Conservation (phyloP, 2,113 vertebrate genomes). For the Upupa epops region DNA sequence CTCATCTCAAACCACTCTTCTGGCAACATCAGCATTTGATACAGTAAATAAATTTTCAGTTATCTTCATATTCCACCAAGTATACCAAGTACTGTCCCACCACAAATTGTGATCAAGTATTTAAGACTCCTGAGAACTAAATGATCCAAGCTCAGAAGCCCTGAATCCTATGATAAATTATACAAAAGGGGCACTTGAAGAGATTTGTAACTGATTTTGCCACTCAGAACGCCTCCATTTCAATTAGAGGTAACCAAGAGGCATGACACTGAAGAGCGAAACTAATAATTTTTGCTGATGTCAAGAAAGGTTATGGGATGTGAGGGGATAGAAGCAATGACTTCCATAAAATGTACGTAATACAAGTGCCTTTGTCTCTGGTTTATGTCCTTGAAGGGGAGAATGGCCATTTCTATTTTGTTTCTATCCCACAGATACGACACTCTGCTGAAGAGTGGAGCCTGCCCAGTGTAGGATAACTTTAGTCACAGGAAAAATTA, state of each 20-base stretch:
- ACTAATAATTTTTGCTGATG: slow-evolving; percentile 69
- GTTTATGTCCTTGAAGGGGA: neutral
- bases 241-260: slow-evolving; percentile 75
- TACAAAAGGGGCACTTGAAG: slow-evolving; percentile 71
- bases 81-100: slow-evolving; percentile 72
- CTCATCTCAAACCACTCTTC: slow-evolving; percentile 70
- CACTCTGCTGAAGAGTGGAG: neutral
- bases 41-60: slow-evolving; percentile 78
- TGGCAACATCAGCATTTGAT: slow-evolving; percentile 76
- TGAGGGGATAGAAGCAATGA: slow-evolving; percentile 39
- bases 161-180: slow-evolving; percentile 75
- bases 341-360: slow-evolving; percentile 13
- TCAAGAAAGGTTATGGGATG: slow-evolving; percentile 63
- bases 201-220: slow-evolving; percentile 75
- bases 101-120: slow-evolving; percentile 71
- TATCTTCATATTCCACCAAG: slow-evolving; percentile 71
- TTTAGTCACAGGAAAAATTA: neutral
- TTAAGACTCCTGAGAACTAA: slow-evolving; percentile 71
- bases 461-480: fast-evolving
- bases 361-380: neutral
- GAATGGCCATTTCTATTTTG: neutral
- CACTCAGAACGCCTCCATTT: slow-evolving; percentile 68
- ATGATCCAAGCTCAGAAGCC: slow-evolving; percentile 73
- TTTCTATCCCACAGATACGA: fast-evolving
- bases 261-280: slow-evolving; percentile 64